A percentile compares a stretch with the other conserved stretches of the same genome.
Conservation (phyloP, 2,797 vertebrate genomes). For the Etheostoma nigrum region DNA sequence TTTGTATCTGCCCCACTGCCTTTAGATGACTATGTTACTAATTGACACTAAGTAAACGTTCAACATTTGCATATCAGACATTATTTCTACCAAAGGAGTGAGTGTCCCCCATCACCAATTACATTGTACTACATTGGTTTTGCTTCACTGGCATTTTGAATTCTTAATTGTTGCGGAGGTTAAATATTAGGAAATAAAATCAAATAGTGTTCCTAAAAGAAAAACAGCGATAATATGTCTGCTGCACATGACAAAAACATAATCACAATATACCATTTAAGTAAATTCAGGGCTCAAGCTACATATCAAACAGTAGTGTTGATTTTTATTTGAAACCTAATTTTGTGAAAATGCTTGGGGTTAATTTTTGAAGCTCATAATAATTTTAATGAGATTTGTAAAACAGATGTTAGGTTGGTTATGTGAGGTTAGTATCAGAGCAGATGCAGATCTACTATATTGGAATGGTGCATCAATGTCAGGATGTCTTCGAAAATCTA, state of each 20-base stretch:
- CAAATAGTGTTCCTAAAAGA: background rate
- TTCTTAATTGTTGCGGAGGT: background rate
- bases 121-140: background rate
- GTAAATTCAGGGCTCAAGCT: background rate
- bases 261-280: constrained; percentile 19
- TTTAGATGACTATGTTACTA: background rate
- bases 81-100: background rate
- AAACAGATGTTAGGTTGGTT: background rate
- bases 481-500: background rate
- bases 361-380: background rate
- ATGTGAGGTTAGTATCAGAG: background rate
- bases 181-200: constrained; percentile 19
- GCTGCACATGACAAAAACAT: constrained; percentile 6
- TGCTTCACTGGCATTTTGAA: constrained; percentile 19
- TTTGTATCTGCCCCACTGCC: background rate
- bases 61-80: constrained; percentile 10
- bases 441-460: background rate
- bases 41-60: constrained; percentile 4
- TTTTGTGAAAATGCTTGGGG: background rate
- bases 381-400: background rate
- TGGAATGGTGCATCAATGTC: background rate
- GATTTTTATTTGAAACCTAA: too few species aligned
- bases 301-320: background rate
- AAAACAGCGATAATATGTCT: background rate
- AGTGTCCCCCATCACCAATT: background rate